phyloP scores from a whole-genome alignment of 2,113 vertebrate genomes.

The Actinemys pallida region DNA sequence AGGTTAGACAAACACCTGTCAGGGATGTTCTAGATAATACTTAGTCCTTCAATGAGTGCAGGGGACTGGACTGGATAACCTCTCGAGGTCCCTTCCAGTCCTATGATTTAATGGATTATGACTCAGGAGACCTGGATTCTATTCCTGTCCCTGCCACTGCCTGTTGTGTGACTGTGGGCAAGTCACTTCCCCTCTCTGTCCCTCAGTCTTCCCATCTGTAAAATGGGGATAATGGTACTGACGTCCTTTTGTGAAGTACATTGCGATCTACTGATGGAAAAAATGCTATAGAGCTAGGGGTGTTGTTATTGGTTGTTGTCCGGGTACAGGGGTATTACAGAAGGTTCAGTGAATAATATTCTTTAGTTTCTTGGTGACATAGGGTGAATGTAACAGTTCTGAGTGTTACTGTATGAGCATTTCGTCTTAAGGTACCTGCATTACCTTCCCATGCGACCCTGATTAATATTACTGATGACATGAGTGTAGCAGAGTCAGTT shows the following conservation, averaged over 20 bases:
- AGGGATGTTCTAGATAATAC: no score
- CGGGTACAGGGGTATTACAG: neutral
- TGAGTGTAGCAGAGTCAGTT: neutral
- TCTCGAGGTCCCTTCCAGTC: no score
- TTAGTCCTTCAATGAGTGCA: no score
- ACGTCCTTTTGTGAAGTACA: neutral
- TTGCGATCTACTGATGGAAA: neutral
- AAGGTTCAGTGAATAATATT: neutral
- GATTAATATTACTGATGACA: neutral
- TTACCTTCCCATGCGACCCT: neutral
- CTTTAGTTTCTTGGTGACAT: neutral
- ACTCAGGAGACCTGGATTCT: neutral
- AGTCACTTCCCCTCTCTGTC: neutral
- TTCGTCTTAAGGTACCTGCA: neutral
- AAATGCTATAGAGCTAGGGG: neutral
- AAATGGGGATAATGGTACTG: neutral
- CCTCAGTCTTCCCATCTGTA: neutral
- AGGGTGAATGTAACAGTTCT: neutral
- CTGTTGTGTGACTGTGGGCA: neutral
- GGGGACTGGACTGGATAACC: no score
- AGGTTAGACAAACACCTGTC: no score
- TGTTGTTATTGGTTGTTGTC: neutral
- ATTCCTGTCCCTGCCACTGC: no score
- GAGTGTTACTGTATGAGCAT: neutral
- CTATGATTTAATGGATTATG: neutral